Conservation (phyloP, 2,113 vertebrate genomes). For the Ptilorrhoa leucosticta region DNA sequence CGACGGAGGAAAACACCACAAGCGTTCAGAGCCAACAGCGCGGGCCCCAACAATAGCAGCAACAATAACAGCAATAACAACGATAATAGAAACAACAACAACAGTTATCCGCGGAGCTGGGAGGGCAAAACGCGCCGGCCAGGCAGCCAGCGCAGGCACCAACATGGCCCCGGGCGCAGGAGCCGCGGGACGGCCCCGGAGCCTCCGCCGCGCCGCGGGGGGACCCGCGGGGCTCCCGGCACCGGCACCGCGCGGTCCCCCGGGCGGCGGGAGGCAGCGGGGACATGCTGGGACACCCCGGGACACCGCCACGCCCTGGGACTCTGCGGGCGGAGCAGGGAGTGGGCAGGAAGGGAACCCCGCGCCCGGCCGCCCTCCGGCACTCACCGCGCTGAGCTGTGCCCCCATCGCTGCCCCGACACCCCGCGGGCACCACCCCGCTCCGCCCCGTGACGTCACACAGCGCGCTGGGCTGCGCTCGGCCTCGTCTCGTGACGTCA, state of each 20-base stretch:
- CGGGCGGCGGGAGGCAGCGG: background rate
- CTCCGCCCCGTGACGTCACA: background rate
- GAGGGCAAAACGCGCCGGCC: background rate
- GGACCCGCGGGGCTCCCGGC: background rate
- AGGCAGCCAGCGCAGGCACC: background rate
- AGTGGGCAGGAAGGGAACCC: background rate
- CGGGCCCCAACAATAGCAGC: background rate
- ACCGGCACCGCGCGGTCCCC: no score
- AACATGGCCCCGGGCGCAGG: background rate
- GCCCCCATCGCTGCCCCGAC: background rate
- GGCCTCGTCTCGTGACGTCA: background rate
- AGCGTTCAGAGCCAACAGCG: no score
- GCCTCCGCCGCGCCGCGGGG: background rate
- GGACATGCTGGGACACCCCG: background rate
- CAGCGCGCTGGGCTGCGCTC: no score
- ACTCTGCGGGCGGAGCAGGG: background rate
- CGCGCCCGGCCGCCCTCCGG: background rate
- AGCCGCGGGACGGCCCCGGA: background rate
- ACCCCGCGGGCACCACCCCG: background rate
- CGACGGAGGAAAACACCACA: background rate
- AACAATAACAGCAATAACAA: no score
- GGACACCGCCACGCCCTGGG: background rate
- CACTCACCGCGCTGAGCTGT: background rate
- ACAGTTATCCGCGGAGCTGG: rapidly evolving
- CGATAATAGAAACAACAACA: background rate